Conservation (phyloP, 1,140 invertebrate genomes). For the Ips nitidus region DNA sequence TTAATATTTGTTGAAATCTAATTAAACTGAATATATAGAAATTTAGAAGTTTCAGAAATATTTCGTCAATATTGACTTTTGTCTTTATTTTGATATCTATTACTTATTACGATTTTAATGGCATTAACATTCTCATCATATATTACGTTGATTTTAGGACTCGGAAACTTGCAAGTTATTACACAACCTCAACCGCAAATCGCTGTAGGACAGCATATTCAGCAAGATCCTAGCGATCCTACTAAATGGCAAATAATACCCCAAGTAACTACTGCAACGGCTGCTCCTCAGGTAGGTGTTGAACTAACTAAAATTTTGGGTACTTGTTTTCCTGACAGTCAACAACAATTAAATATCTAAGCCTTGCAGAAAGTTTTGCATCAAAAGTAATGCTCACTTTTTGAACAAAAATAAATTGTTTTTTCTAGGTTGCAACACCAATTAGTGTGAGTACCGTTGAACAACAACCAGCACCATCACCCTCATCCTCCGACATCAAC, state of each 20-base stretch:
- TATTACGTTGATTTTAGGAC: constrained; percentile 52
- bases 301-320: neutral
- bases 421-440: constrained; percentile 44
- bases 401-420: neutral
- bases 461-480: constrained; percentile 36
- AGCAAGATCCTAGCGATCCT: constrained; percentile 76
- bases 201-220: constrained; percentile 61
- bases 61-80: too few relatives aligned
- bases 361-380: neutral
- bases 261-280: constrained; percentile 39
- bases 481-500: constrained; percentile 36
- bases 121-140: too few relatives aligned
- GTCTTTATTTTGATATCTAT: too few relatives aligned
- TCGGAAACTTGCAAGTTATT: constrained; percentile 77
- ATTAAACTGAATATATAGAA: too few relatives aligned
- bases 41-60: too few relatives aligned
- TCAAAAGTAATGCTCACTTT: neutral
- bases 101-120: too few relatives aligned
- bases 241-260: constrained; percentile 79
- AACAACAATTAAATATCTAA: neutral
- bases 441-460: constrained; percentile 47
- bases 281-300: constrained; percentile 44
- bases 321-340: neutral
- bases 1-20: too few relatives aligned
- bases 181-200: constrained; percentile 55